A percentile compares a stretch with the other conserved stretches of the same genome.
Evolutionary conservation across 2,113 vertebrate species (phyloP).

Genomic region (Hemichromis elongatus): DNA sequence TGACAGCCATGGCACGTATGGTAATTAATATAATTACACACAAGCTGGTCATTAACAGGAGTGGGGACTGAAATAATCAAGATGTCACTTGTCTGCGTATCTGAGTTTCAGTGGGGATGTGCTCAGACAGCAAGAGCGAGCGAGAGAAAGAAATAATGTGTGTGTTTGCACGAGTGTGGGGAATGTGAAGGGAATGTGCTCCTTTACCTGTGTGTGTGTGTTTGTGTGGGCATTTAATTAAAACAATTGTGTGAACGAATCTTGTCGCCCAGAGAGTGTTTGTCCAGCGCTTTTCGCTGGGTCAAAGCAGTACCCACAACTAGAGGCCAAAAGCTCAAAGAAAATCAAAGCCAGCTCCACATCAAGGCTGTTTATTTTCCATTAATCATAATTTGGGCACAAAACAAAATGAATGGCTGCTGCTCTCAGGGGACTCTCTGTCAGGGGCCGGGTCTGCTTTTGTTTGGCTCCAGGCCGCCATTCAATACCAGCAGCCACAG

Average conservation of each 20-base stretch:
- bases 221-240: slow-evolving; percentile 15
- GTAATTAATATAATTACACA: slow-evolving; percentile 83
- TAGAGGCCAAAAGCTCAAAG: background rate
- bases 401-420: slow-evolving; percentile 33
- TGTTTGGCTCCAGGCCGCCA: slow-evolving; percentile 12
- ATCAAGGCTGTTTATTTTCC: slow-evolving; percentile 59
- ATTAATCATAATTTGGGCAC: slow-evolving; percentile 62
- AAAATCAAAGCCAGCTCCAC: slow-evolving; percentile 44
- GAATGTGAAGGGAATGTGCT: background rate
- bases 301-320: slow-evolving; percentile 19
- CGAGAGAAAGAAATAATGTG: background rate
- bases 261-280: background rate
- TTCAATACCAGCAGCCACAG: background rate
- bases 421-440: slow-evolving; percentile 11
- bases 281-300: background rate
- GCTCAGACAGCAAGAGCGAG: background rate
- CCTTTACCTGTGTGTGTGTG: background rate
- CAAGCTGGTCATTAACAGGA: slow-evolving; percentile 71
- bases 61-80: slow-evolving; percentile 59
- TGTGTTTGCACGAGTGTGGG: background rate
- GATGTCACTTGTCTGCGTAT: slow-evolving; percentile 42
- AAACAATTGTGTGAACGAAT: slow-evolving; percentile 10
- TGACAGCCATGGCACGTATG: slow-evolving; percentile 74
- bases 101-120: background rate
- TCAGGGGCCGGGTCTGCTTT: slow-evolving; percentile 4